Conservation (phyloP, 1,140 invertebrate genomes). For the Ridgeia piscesae region DNA sequence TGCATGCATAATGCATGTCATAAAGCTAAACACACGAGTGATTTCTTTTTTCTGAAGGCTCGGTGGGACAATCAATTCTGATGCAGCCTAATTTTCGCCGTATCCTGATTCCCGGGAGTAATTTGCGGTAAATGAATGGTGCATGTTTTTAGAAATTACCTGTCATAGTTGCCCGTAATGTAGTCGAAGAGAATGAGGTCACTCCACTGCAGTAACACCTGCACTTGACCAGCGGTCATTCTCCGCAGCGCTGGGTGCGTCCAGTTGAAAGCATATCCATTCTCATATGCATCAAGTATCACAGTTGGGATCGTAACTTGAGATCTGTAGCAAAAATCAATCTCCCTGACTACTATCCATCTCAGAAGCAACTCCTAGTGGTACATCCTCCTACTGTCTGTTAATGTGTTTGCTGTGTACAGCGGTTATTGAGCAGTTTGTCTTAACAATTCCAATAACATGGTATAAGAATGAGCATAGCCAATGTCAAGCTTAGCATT, state of each 20-base stretch:
- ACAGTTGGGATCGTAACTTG: conserved; percentile 42
- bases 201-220: conserved; percentile 57
- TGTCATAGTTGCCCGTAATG: conserved; percentile 60
- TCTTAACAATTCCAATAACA: too few species aligned
- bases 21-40: neutral
- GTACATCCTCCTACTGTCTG: neutral
- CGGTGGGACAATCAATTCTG: neutral
- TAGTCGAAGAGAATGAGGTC: conserved; percentile 59
- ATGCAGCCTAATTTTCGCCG: neutral
- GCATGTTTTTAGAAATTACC: conserved; percentile 38
- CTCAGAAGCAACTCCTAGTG: too few species aligned
- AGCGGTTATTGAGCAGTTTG: too few species aligned
- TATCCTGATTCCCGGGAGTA: neutral
- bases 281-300: conserved; percentile 40
- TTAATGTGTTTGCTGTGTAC: neutral
- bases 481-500: too few species aligned
- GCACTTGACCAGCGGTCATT: conserved; percentile 37
- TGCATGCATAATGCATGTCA: neutral
- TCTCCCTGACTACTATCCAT: neutral
- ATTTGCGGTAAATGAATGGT: neutral
- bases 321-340: conserved; percentile 27
- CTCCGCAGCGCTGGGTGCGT: conserved; percentile 24
- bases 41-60: neutral
- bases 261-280: conserved; percentile 29
- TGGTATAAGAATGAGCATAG: too few species aligned